Percentiles rank a stretch among this genome's conserved stretches.
These are phyloP conservation scores for Phoenicopterus ruber DNA, from an alignment of 2,113 vertebrate genomes.

Conservation along the genomic window DNA sequence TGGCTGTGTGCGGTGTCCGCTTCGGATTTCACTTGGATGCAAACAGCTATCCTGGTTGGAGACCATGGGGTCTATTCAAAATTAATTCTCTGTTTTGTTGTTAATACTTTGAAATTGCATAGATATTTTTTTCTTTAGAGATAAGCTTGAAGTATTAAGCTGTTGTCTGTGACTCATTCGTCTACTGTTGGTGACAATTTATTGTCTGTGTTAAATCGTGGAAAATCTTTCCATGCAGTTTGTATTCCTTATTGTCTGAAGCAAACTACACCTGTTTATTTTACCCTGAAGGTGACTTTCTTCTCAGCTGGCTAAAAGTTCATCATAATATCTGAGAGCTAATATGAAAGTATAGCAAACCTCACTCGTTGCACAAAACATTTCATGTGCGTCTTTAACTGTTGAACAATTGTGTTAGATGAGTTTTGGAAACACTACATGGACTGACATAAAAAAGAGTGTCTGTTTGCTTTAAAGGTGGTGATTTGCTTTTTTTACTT, in stretches of 20 bases:
- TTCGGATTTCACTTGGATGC: not conserved
- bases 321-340: not conserved
- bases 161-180: conserved; percentile 10
- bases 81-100: not conserved
- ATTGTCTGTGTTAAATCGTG: conserved; percentile 7
- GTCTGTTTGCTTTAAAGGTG: not conserved
- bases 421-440: not conserved
- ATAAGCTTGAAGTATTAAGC: not conserved
- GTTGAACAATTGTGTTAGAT: not conserved
- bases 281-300: conserved; percentile 19
- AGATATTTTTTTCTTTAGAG: not conserved
- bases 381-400: not conserved
- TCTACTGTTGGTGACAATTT: not conserved
- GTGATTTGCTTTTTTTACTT: not conserved
- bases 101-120: not conserved
- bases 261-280: not conserved
- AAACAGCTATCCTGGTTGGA: not conserved
- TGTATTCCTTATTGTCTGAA: conserved; percentile 18
- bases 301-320: conserved; percentile 10
- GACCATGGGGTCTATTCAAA: not conserved
- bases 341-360: not conserved
- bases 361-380: not conserved
- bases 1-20: not conserved
- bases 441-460: not conserved
- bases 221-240: conserved; percentile 13